Conservation (phyloP, 2,113 vertebrate genomes). For the Chunga burmeisteri region DNA sequence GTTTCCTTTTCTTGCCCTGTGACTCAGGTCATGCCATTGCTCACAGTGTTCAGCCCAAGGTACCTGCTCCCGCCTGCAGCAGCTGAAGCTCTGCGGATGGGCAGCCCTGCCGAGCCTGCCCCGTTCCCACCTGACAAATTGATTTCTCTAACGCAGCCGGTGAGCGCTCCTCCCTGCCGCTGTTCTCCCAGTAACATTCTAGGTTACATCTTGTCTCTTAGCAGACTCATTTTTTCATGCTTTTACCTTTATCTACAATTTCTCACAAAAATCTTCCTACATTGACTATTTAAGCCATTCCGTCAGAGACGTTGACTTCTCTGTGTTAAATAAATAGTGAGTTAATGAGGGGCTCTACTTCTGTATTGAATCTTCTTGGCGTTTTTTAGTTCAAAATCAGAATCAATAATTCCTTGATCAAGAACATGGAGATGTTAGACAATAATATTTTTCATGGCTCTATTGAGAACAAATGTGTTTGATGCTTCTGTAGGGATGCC, state of each 20-base stretch:
- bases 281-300: neutral
- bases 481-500: neutral
- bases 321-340: neutral
- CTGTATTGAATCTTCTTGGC: neutral
- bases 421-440: neutral
- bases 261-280: neutral
- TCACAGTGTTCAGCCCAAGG: neutral
- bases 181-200: neutral
- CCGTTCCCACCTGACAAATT: accelerated
- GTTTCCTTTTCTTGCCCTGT: neutral
- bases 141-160: accelerated
- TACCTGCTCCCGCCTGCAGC: neutral
- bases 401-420: neutral
- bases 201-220: neutral
- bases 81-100: accelerated
- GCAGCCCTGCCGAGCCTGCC: neutral
- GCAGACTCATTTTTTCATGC: neutral
- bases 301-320: neutral
- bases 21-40: accelerated
- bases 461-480: neutral
- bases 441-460: neutral
- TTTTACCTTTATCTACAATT: neutral
- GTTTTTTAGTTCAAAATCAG: neutral
- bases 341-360: neutral
- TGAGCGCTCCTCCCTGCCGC: neutral